Conservation (phyloP, 2,888 invertebrate genomes). For the Phymatocera aterrima region DNA sequence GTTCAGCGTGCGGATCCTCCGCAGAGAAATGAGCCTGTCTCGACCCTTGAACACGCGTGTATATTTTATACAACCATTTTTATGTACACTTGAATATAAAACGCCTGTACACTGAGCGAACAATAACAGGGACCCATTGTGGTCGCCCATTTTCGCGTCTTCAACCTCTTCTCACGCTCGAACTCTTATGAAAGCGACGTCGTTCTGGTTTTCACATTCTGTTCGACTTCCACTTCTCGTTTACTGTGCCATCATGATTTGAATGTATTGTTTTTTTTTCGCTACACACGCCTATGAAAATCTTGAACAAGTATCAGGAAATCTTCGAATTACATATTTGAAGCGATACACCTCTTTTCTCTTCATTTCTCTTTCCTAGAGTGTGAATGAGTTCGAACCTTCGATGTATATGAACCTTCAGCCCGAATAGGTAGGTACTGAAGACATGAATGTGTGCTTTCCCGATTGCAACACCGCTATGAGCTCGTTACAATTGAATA, state of each 20-base stretch:
- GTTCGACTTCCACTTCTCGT: constrained; percentile 24
- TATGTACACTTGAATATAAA: constrained; percentile 11
- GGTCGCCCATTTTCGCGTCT: constrained; percentile 35
- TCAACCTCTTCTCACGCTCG: constrained; percentile 49
- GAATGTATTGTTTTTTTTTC: not conserved
- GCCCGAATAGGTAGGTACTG: not conserved
- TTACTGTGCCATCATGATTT: constrained; percentile 4
- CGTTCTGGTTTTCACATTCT: constrained; percentile 45
- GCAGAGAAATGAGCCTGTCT: constrained; percentile 30
- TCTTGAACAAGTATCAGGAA: not conserved
- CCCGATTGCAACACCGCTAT: not conserved
- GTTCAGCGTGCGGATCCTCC: constrained; percentile 34
- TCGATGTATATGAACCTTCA: not conserved
- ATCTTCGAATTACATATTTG: not conserved
- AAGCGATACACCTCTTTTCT: not conserved
- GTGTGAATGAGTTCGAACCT: not conserved
- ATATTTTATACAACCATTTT: constrained; percentile 13
- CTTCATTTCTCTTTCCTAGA: not conserved
- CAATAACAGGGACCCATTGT: constrained; percentile 41
- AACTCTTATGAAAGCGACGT: constrained; percentile 48
- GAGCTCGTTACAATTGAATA: constrained; percentile 16
- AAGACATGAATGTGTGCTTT: not conserved
- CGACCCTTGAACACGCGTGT: constrained; percentile 33
- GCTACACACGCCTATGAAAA: not conserved
- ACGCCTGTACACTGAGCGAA: constrained; percentile 3